A percentile compares a stretch with the other conserved stretches of the same genome.
Conservation (phyloP, 1,140 invertebrate genomes). For the Pseudobourletiella spinata region DNA sequence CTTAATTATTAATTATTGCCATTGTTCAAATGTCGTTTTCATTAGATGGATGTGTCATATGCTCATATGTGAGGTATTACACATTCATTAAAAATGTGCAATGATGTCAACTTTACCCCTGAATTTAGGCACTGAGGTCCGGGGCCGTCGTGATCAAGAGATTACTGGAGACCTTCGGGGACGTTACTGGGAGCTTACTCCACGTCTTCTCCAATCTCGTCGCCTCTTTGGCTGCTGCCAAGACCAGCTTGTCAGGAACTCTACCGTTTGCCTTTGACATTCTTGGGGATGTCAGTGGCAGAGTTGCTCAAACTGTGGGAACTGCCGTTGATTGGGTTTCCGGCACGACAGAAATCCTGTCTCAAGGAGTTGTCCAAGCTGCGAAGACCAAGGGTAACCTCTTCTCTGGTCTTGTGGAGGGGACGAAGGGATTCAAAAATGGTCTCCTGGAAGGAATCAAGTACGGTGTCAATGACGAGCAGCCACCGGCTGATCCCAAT, state of each 20-base stretch:
- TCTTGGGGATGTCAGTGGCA: constrained; percentile 35
- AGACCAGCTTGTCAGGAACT: constrained; percentile 37
- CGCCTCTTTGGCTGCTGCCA: constrained; percentile 35
- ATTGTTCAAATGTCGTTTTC: too few species aligned
- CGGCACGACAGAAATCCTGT: constrained; percentile 35
- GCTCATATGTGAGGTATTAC: too few species aligned
- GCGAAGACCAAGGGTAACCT: constrained; percentile 36
- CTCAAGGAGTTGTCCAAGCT: constrained; percentile 34
- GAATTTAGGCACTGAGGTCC: constrained; percentile 29
- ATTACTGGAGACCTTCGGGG: constrained; percentile 35
- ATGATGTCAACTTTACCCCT: too few species aligned
- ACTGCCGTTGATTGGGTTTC: constrained; percentile 36
- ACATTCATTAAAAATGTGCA: too few species aligned
- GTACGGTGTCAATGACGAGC: constrained; percentile 35
- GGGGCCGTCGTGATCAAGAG: constrained; percentile 35
- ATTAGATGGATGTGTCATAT: too few species aligned
- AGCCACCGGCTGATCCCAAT: constrained; percentile 19
- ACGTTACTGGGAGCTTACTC: constrained; percentile 35
- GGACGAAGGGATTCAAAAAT: constrained; percentile 36
- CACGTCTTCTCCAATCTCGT: constrained; percentile 37
- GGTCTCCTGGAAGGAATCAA: constrained; percentile 36
- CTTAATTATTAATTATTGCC: too few species aligned
- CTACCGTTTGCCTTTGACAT: constrained; percentile 37
- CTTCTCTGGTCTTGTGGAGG: constrained; percentile 36
- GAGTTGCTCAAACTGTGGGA: constrained; percentile 34